Conservation (phyloP, 2,888 invertebrate species). For the Monopis laevigella region DNA sequence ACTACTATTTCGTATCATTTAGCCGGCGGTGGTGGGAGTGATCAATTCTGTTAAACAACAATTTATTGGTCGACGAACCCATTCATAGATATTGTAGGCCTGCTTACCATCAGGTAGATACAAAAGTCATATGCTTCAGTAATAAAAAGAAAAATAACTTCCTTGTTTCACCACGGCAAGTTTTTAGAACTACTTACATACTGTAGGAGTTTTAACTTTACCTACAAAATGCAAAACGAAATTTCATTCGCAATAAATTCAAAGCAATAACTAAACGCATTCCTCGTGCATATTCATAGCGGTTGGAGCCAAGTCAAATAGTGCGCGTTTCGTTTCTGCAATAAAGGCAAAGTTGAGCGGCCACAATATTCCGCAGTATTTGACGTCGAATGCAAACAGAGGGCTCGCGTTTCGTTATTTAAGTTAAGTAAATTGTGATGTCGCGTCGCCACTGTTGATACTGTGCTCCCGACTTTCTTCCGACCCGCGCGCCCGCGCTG, state of each 20-base stretch:
- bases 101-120: too few species aligned
- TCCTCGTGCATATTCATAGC: conserved; percentile 48
- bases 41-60: too few species aligned
- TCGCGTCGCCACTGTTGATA: conserved; percentile 48
- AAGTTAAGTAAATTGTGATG: conserved; percentile 67
- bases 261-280: conserved; percentile 26
- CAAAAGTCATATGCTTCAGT: too few species aligned
- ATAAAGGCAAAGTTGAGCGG: conserved; percentile 35
- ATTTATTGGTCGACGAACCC: too few species aligned
- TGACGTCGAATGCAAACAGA: conserved; percentile 56
- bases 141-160: too few species aligned
- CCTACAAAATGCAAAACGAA: not conserved
- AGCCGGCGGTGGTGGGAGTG: too few species aligned
- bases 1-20: too few species aligned
- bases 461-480: conserved; percentile 32
- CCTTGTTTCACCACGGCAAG: too few species aligned
- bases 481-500: too few species aligned
- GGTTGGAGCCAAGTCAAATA: conserved; percentile 27
- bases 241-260: not conserved
- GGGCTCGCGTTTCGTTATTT: conserved; percentile 62
- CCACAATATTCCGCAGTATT: conserved; percentile 40
- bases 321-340: conserved; percentile 30
- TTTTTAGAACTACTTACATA: not conserved
- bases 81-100: too few species aligned
- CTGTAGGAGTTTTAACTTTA: not conserved